Evolutionary conservation across 2,888 invertebrate genomes (phyloP).

Genomic region (Coelogynopora nodosa): DNA sequence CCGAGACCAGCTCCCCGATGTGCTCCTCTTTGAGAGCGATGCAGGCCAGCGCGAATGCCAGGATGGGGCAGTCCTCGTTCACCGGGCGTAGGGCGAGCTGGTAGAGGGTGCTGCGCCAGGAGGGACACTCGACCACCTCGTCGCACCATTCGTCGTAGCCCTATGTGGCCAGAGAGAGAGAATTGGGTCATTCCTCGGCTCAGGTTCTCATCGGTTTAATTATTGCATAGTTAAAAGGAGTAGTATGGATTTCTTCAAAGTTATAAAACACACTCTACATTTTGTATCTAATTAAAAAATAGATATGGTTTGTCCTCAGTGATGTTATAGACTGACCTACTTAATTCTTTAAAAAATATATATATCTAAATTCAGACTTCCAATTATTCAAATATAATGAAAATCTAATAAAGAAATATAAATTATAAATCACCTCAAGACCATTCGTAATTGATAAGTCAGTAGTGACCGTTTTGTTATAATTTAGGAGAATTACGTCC

Average conservation of each 20-base stretch:
- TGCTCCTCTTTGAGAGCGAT: constrained; percentile 42
- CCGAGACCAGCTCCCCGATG: constrained; percentile 39
- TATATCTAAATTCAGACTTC: too few relatives aligned
- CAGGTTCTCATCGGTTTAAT: too few relatives aligned
- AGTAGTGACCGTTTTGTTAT: background rate
- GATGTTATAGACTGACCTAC: too few relatives aligned
- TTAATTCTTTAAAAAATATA: too few relatives aligned
- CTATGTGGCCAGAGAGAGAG: background rate
- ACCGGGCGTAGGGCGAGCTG: constrained; percentile 38
- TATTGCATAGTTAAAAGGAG: too few relatives aligned
- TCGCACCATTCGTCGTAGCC: constrained; percentile 39
- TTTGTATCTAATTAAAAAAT: too few relatives aligned
- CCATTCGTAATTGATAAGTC: background rate
- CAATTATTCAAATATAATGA: too few relatives aligned
- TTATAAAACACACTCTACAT: too few relatives aligned
- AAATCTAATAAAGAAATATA: too few relatives aligned
- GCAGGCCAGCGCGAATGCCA: constrained; percentile 42
- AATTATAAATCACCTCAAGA: background rate
- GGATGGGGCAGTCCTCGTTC: constrained; percentile 43
- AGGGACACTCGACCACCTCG: constrained; percentile 42
- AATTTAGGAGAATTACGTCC: background rate
- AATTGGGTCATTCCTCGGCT: too few relatives aligned
- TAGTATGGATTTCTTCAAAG: too few relatives aligned
- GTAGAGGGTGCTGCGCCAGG: constrained; percentile 42
- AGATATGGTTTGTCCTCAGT: too few relatives aligned